phyloP scores from a whole-genome alignment of 1,140 invertebrate genomes.

The Psix sp. region DNA sequence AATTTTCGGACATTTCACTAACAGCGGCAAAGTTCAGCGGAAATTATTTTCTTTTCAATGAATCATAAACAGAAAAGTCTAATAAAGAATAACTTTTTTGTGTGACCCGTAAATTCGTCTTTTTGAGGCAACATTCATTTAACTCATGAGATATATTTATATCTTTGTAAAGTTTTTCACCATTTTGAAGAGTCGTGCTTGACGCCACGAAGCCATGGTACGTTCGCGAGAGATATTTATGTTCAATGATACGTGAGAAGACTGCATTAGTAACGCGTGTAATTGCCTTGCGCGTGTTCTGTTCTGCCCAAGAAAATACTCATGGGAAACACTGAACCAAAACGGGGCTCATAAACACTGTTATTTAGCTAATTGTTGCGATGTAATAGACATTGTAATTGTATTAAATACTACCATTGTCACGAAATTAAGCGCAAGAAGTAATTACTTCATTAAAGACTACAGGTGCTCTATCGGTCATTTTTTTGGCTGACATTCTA shows the following conservation, averaged over 20 bases:
- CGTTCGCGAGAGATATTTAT: conserved; percentile 39
- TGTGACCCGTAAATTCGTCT: too few relatives aligned
- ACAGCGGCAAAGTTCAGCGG: too few relatives aligned
- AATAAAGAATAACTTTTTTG: too few relatives aligned
- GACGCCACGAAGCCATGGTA: conserved; percentile 12
- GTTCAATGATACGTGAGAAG: conserved; percentile 43
- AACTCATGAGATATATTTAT: conserved; percentile 23
- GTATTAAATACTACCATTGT: conserved; percentile 49
- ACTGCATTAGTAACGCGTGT: conserved; percentile 47
- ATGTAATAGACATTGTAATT: conserved; percentile 47
- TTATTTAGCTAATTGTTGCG: conserved; percentile 45
- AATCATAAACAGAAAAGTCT: too few relatives aligned
- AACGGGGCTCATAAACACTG: conserved; percentile 47
- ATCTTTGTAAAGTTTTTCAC: conserved; percentile 18
- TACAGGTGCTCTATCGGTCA: conserved; percentile 12
- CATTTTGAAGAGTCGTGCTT: conserved; percentile 30
- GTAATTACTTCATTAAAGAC: conserved; percentile 44
- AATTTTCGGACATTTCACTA: too few relatives aligned
- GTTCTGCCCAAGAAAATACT: conserved; percentile 48
- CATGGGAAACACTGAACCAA: conserved; percentile 47
- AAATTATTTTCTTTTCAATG: too few relatives aligned
- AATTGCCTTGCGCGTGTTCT: conserved; percentile 41
- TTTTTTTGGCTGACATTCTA: too few relatives aligned
- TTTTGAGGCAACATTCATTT: not conserved
- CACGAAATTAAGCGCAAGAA: conserved; percentile 41